A percentile compares a stretch with the other conserved stretches of the same genome.
phyloP scores from a whole-genome alignment of 2,113 vertebrate genomes.

The Cacatua alba region DNA sequence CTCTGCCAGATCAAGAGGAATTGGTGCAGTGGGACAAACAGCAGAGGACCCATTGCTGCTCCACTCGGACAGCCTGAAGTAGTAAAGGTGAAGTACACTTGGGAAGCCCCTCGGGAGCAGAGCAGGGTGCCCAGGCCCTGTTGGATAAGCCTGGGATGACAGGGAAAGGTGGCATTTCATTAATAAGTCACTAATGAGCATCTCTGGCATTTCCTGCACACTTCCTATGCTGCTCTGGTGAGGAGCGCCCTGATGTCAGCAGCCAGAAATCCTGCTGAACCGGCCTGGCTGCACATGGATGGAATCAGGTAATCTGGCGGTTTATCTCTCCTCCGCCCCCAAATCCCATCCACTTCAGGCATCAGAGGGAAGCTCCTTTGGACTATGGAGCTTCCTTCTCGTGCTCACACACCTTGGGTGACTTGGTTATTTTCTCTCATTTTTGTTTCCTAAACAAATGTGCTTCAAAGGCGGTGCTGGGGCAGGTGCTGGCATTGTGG shows the following conservation, averaged over 20 bases:
- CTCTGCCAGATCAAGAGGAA: background rate
- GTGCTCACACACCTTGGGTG: background rate
- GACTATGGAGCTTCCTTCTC: slow-evolving; percentile 21
- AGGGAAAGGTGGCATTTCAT: background rate
- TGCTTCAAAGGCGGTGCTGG: background rate
- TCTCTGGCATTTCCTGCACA: slow-evolving; percentile 30
- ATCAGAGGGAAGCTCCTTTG: background rate
- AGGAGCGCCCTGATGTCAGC: background rate
- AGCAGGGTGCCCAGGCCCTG: background rate
- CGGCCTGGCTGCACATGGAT: background rate
- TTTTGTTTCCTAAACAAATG: slow-evolving; percentile 24
- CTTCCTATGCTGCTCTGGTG: background rate
- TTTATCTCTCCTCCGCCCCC: background rate
- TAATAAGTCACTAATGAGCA: slow-evolving; percentile 5
- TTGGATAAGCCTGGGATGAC: background rate
- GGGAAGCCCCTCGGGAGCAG: background rate
- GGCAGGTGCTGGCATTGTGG: background rate
- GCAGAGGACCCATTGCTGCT: background rate
- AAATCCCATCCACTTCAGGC: slow-evolving; percentile 1
- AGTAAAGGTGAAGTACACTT: background rate
- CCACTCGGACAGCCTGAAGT: background rate
- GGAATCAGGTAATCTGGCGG: slow-evolving; percentile 1
- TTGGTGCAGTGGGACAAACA: background rate
- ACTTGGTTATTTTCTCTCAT: slow-evolving; percentile 15
- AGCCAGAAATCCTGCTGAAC: slow-evolving; percentile 31